phyloP scores from a whole-genome alignment of 2,113 vertebrate species.

The Corythornis cristatus region DNA sequence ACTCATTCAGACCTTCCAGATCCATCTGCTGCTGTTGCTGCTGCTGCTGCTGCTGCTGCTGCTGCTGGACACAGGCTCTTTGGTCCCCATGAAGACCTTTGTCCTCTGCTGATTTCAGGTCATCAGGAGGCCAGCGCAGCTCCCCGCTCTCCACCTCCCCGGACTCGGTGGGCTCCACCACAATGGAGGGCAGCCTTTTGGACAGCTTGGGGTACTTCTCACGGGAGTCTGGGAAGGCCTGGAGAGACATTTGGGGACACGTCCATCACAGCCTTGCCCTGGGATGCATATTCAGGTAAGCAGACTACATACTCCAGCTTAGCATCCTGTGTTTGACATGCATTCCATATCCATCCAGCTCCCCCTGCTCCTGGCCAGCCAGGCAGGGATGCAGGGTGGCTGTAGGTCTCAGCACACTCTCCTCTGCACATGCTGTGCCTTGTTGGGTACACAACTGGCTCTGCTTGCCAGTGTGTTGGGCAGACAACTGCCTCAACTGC shows the following conservation, averaged over 20 bases:
- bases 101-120: slow-evolving; percentile 77
- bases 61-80: slow-evolving; percentile 65
- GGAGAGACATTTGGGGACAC: not conserved
- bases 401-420: not conserved
- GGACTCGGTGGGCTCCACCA: slow-evolving; percentile 85
- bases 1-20: slow-evolving; percentile 68
- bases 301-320: not conserved
- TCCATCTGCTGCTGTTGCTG: slow-evolving; percentile 68
- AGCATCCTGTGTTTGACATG: not conserved
- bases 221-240: slow-evolving; percentile 84
- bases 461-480: accelerated
- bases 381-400: accelerated
- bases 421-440: not conserved
- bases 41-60: slow-evolving; percentile 64
- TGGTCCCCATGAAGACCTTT: slow-evolving; percentile 67
- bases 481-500: not conserved
- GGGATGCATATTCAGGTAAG: not conserved
- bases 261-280: not conserved
- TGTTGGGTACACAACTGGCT: not conserved
- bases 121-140: slow-evolving; percentile 90
- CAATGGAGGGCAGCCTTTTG: slow-evolving; percentile 88
- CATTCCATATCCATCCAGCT: not conserved
- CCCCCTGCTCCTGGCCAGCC: not conserved
- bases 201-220: slow-evolving; percentile 87
- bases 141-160: slow-evolving; percentile 90